Evolutionary conservation across 2,888 invertebrate genomes (phyloP).

Genomic region (Ryuthela nishihirai): DNA sequence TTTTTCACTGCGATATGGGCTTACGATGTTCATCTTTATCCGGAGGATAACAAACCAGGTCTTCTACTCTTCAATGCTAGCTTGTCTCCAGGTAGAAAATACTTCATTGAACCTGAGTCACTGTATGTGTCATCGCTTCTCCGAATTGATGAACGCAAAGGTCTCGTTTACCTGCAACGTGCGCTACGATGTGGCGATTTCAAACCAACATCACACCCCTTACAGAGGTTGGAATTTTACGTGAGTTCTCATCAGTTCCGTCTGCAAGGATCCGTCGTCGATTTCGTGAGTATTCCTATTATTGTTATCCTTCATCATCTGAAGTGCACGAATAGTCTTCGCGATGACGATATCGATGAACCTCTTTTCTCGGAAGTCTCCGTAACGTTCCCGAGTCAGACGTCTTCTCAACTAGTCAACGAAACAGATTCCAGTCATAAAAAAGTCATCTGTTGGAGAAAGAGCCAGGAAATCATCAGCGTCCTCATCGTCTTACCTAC

Average conservation of each 20-base stretch:
- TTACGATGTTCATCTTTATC: constrained; percentile 6
- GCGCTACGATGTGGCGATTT: background rate
- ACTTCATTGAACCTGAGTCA: constrained; percentile 13
- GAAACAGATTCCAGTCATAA: no score
- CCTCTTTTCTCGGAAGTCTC: no score
- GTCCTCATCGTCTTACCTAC: constrained; percentile 7
- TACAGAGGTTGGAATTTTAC: constrained; percentile 5
- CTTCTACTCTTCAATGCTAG: constrained; percentile 16
- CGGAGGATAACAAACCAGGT: constrained; percentile 16
- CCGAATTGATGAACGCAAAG: constrained; percentile 6
- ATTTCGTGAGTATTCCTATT: constrained; percentile 19
- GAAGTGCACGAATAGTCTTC: background rate
- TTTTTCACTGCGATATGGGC: background rate
- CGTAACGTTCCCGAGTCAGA: no score
- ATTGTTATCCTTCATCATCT: background rate
- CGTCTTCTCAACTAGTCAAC: no score
- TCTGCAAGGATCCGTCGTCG: background rate
- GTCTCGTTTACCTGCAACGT: constrained; percentile 12
- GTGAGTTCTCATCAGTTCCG: background rate
- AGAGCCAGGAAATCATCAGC: constrained; percentile 26
- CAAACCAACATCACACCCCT: background rate
- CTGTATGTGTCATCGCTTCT: background rate
- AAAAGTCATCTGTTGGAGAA: constrained; percentile 16
- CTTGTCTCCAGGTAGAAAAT: constrained; percentile 8
- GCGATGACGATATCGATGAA: background rate